Base-by-base conservation (phyloP, 2,888 invertebrate species). In the Petrophora chlorosata region DNA sequence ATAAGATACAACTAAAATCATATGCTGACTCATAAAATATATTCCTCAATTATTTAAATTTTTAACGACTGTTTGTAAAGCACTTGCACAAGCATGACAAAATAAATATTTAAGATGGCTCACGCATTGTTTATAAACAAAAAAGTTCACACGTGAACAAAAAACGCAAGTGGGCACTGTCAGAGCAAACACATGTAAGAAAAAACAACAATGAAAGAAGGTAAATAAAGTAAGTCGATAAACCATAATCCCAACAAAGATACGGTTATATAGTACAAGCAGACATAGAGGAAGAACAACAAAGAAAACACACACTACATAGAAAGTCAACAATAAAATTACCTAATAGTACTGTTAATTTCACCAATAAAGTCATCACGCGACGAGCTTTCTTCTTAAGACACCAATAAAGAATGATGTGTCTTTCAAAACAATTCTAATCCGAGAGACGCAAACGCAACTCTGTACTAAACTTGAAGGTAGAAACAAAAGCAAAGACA, bases 381-480 rank as follows among this genome's bases (percentile, higher is more conserved):
- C 29, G 19, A 16, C 26, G 10, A 16, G 42, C 49, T 49, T 43
- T 49, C 49, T 36, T 30, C 35, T 38, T 30, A 25, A 38, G 23
- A 23, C 22, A 43, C 23, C 17, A 49, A 34, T 19, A 19, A 41
- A 33, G 19, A 10, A 25, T 9, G 9, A 36, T 35, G 9, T 43
- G 36, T 38, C 41, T 32, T 38, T 42, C 36, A 35, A 48, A 56
- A 56, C 52, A 56, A 59, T 52, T 53, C 53, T 54, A 56, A 56
- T 54, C 59, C 35, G 50, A 49, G 41, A 48, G 33, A 36, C 28
- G 22, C 16, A n/a, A n/a, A n/a, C 16, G 42, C 29, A 36, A 39
- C 15, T 34, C 32, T 29, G 22, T 38, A 46, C 34, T 29, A 40
- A 40, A 46, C 34, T 33, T 40, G 46, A 42, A 17, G 13, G 39